A percentile compares a stretch with the other conserved stretches of the same genome.
These are phyloP conservation scores for Myrmecophaga tridactyla DNA, from an alignment of 2,113 vertebrate species.

Conservation along the genomic window DNA sequence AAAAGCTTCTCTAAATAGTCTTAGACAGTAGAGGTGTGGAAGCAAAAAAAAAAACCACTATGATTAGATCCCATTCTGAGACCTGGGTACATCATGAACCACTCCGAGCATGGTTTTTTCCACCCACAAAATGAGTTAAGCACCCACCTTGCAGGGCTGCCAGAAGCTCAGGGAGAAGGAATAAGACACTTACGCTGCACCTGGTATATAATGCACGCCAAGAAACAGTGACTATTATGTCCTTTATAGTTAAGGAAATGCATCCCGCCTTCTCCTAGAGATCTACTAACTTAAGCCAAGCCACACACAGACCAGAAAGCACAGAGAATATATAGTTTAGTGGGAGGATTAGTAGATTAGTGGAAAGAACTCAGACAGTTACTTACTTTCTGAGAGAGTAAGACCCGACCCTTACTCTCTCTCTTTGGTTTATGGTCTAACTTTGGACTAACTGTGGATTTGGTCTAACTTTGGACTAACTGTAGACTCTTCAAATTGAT, in stretches of 20 bases:
- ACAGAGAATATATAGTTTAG: fast-evolving
- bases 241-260: neutral
- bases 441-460: neutral
- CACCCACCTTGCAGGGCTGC: neutral
- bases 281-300: neutral
- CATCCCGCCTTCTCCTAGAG: neutral
- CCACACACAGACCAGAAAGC: neutral
- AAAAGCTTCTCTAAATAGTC: neutral
- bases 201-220: neutral
- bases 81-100: neutral
- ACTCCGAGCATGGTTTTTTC: neutral
- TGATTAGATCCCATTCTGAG: neutral
- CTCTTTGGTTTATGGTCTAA: no score
- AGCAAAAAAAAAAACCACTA: neutral
- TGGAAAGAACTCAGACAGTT: neutral
- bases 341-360: fast-evolving
- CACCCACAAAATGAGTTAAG: neutral
- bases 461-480: neutral
- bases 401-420: fast-evolving
- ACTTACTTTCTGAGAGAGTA: no score
- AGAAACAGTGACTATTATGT: fast-evolving
- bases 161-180: neutral
- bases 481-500: neutral
- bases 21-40: neutral
- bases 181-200: fast-evolving